phyloP scores from a whole-genome alignment of 2,113 vertebrate genomes.

The Glaucidium brasilianum region DNA sequence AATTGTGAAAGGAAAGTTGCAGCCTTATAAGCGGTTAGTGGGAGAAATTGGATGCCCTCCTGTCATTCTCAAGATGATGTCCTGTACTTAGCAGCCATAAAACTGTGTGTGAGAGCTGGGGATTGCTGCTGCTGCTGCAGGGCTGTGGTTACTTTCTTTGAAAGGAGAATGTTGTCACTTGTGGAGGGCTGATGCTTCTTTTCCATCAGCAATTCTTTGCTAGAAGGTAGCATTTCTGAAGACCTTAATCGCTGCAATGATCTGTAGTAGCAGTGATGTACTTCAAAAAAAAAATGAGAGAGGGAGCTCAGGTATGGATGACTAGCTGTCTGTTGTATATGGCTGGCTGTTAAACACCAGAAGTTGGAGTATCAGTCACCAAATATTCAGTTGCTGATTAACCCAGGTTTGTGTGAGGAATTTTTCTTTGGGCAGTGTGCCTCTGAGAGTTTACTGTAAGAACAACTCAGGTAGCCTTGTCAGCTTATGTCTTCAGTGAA shows the following conservation, averaged over 20 bases:
- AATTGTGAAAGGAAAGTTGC: neutral
- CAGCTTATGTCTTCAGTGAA: neutral
- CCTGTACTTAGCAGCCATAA: neutral
- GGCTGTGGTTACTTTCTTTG: neutral
- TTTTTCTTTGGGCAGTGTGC: neutral
- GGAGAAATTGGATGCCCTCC: neutral
- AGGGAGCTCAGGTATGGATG: neutral
- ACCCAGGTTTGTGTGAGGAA: neutral
- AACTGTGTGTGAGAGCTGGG: neutral
- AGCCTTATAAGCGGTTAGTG: neutral
- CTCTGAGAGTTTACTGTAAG: neutral
- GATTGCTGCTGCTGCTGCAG: neutral
- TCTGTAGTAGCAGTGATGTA: neutral
- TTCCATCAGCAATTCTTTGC: neutral
- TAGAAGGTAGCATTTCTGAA: neutral
- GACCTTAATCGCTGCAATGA: fast-evolving
- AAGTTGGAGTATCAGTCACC: neutral
- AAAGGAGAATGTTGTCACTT: neutral
- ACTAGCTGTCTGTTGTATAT: neutral
- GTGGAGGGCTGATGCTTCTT: neutral
- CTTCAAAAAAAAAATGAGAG: neutral
- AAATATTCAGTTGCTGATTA: neutral
- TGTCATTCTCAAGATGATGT: neutral
- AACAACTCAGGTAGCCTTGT: neutral
- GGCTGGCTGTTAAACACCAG: neutral